A percentile compares a stretch with the other conserved stretches of the same genome.
phyloP scores from a whole-genome alignment of 2,888 invertebrate species.

The Melanotus villosus region DNA sequence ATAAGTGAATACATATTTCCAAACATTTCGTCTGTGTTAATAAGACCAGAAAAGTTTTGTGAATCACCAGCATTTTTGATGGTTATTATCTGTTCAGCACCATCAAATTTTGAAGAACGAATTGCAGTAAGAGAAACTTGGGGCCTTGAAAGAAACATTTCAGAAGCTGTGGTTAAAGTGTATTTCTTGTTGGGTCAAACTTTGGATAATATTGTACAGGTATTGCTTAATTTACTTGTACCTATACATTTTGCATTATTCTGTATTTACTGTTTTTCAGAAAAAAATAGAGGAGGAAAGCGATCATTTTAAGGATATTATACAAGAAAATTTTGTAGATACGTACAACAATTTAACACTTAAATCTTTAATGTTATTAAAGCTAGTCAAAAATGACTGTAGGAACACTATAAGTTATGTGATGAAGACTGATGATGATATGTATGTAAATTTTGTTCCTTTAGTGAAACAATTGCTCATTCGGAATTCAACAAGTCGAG shows the following conservation, averaged over 20 bases:
- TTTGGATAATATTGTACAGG: conserved; percentile 72
- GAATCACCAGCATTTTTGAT: conserved; percentile 72
- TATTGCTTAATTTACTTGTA: conserved; percentile 7
- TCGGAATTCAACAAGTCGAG: conserved; percentile 63
- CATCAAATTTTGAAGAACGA: conserved; percentile 77
- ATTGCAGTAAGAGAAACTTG: conserved; percentile 80
- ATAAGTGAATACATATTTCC: conserved; percentile 81
- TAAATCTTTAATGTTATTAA: conserved; percentile 88
- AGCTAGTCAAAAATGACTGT: conserved; percentile 83
- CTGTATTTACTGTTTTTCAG: conserved; percentile 66
- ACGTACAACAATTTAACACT: conserved; percentile 90
- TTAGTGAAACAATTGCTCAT: conserved; percentile 67
- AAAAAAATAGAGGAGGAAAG: conserved; percentile 78
- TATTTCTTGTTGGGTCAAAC: conserved; percentile 76
- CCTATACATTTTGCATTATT: conserved; percentile 2
- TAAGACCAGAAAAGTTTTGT: conserved; percentile 75
- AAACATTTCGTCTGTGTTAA: conserved; percentile 77
- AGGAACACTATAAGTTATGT: conserved; percentile 72
- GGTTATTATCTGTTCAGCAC: conserved; percentile 83
- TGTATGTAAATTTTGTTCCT: conserved; percentile 85
- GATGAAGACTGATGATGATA: conserved; percentile 90
- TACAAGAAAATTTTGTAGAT: conserved; percentile 88
- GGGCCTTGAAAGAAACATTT: conserved; percentile 69
- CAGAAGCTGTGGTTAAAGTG: conserved; percentile 66
- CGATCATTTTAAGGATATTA: conserved; percentile 79